Evolutionary conservation across 2,888 invertebrate genomes (phyloP), one percentile per base, ranked within the genome.

Genomic region (Entomobrya multifasciata): DNA sequence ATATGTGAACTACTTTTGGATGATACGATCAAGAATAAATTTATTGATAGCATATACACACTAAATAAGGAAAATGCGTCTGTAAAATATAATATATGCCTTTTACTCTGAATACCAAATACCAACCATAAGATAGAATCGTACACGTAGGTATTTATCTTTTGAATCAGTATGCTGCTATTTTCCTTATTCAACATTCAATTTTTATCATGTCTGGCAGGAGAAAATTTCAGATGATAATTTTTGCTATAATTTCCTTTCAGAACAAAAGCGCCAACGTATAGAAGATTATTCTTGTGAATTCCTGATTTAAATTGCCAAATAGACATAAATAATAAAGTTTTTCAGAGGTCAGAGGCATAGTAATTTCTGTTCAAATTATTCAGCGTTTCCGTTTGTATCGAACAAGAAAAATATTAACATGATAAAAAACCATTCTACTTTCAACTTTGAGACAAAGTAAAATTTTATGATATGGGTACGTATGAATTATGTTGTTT

Each of bases 21-120:
- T 15, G 70, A 70, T 70, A 49, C 10, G 70, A 70, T 70, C 70
- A 25, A 70, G 47, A 25, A 25, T 44, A 70, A 70, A 49, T 70
- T 49, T 70, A 70, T 49, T 25, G 49, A 47, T 47, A 44, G 25
- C 11, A 36, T 6, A 11, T 49, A 30, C 67, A 20, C 41, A 20
- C 22, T 47, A 22, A 70, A 70, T 47, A 70, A 70, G 70, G 70
- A 70, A 70, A 70, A 47, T 70, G 70, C 10, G 22, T n/a, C 4
- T 20, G 13, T 3, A 60, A 10, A 15, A 20, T 65, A 13, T 41
- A 4, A 67, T 15, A 44, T n/a, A 62, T 44, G 44, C n/a, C n/a
- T n/a, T n/a, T n/a, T n/a, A n/a, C n/a, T n/a, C n/a, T n/a, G n/a
- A n/a, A n/a, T n/a, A n/a, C n/a, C n/a, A 44, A 44, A 22, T 11